Conservation (phyloP, 1,140 invertebrate species). For the Lysiphlebus fabarum region DNA sequence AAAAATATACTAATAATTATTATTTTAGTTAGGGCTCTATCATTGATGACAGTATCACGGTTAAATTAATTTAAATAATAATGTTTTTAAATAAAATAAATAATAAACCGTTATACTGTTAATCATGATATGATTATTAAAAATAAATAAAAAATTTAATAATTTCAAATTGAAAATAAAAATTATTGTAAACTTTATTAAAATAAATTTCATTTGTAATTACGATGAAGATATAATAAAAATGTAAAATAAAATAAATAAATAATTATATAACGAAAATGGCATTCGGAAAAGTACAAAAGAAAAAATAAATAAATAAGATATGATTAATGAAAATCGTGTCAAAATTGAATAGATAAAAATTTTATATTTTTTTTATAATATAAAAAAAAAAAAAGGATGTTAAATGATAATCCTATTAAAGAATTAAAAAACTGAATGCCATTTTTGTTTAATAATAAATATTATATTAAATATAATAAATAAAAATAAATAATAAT, state of each 20-base stretch:
- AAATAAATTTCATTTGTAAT: background rate
- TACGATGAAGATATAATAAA: constrained; percentile 11
- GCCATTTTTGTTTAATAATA: constrained; percentile 49
- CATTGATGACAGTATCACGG: constrained; percentile 14
- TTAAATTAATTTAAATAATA: constrained; percentile 5
- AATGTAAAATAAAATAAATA: constrained; percentile 18
- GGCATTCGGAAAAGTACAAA: constrained; percentile 58
- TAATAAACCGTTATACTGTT: constrained; percentile 9
- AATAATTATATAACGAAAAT: constrained; percentile 47
- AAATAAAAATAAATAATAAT: constrained; percentile 23
- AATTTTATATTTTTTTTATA: constrained; percentile 59
- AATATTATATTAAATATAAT: too few relatives aligned
- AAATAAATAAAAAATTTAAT: constrained; percentile 8
- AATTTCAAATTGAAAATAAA: constrained; percentile 6
- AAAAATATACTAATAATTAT: constrained; percentile 22
- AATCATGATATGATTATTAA: background rate
- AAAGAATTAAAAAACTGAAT: constrained; percentile 47
- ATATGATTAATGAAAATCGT: constrained; percentile 43
- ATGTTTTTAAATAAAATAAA: constrained; percentile 6
- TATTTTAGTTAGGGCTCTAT: constrained; percentile 26
- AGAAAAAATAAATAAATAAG: constrained; percentile 4
- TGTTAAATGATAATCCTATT: constrained; percentile 46
- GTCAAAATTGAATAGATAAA: constrained; percentile 51
- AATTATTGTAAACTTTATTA: too few relatives aligned
- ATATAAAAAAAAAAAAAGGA: constrained; percentile 25